Conservation (phyloP, 2,113 vertebrate genomes). For the Cavia porcellus region DNA sequence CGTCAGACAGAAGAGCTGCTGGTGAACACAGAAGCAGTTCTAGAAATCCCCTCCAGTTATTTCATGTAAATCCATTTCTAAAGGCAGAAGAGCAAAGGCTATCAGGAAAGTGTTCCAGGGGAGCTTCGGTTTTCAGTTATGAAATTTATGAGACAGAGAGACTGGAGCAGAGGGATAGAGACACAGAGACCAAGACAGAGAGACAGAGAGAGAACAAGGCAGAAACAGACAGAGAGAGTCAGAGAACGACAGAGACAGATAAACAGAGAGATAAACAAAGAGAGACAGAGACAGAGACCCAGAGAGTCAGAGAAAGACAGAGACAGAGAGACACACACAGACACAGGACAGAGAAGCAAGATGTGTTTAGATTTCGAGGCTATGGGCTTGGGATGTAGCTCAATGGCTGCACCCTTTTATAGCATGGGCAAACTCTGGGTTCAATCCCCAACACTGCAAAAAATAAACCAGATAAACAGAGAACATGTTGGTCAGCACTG, state of each 20-base stretch:
- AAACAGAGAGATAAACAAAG: no score
- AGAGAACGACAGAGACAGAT: no score
- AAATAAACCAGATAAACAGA: not conserved
- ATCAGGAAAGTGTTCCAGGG: not conserved
- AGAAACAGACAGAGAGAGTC: no score
- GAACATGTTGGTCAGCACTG: not conserved
- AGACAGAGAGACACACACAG: no score
- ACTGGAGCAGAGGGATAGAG: no score
- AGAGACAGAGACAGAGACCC: not conserved
- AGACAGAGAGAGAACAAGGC: not conserved
- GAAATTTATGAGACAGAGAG: not conserved
- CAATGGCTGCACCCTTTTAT: not conserved
- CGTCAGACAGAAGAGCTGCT: slow-evolving; percentile 20
- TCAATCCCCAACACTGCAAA: not conserved
- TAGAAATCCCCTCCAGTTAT: slow-evolving; percentile 65
- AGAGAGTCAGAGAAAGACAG: no score
- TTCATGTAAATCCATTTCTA: slow-evolving; percentile 61
- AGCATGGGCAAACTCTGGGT: not conserved
- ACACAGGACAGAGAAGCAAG: not conserved
- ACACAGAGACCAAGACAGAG: no score
- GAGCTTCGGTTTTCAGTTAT: not conserved
- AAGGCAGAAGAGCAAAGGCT: not conserved
- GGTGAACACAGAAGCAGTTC: slow-evolving; percentile 22
- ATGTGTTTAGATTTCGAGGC: not conserved
- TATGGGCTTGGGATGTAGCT: not conserved